These are phyloP conservation scores for Xiphophorus birchmanni DNA, from an alignment of 2,797 vertebrate genomes.

Conservation along the genomic window DNA sequence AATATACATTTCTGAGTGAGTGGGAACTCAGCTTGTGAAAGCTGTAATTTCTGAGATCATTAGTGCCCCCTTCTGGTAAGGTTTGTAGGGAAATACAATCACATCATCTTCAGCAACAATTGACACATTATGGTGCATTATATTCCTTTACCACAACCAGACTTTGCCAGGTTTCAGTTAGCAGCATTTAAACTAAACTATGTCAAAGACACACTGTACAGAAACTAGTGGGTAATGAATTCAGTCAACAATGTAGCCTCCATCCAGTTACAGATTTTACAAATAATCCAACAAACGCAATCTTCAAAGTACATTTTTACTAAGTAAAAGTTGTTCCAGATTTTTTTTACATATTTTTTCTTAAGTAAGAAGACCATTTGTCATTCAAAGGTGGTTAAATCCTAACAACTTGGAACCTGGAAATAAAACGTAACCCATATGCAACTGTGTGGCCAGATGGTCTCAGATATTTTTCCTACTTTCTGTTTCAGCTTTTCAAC, in stretches of 20 bases:
- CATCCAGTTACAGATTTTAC: background rate
- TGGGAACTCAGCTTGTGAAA: background rate
- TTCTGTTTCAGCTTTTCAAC: background rate
- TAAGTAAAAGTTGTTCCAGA: background rate
- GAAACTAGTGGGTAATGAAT: background rate
- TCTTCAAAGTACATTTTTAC: background rate
- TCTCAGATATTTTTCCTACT: background rate
- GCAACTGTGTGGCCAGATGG: background rate
- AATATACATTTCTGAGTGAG: background rate
- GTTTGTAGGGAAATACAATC: background rate
- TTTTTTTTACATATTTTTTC: background rate
- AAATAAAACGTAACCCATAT: background rate
- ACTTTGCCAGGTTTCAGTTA: background rate
- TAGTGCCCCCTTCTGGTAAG: constrained; percentile 40
- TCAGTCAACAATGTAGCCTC: background rate
- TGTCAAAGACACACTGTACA: background rate
- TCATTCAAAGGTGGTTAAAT: background rate
- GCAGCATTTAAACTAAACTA: background rate
- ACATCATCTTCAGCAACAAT: background rate
- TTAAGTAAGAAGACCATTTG: background rate
- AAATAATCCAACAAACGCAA: background rate
- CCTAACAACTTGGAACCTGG: background rate
- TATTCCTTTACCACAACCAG: background rate
- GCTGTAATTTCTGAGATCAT: constrained; percentile 7
- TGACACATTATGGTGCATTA: background rate